Conservation (phyloP, 2,888 invertebrate species). For the Nebria brevicollis region DNA sequence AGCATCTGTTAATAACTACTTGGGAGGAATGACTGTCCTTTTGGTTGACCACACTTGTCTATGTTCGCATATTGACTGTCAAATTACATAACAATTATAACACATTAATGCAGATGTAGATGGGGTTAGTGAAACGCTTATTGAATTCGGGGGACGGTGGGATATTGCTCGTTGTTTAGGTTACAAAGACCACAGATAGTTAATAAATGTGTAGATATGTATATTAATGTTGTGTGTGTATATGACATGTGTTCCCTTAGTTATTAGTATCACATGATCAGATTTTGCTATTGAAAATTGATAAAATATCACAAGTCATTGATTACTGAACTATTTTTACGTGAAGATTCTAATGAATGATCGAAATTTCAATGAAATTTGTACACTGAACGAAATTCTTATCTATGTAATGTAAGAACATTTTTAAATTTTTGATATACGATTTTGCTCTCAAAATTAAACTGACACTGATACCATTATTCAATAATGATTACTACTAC, state of each 20-base stretch:
- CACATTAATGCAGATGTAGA: conserved; percentile 7
- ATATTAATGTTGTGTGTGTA: neutral
- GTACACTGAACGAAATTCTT: neutral
- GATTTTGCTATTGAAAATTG: neutral
- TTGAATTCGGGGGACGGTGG: neutral
- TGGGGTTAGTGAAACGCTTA: neutral
- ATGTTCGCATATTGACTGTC: conserved; percentile 26
- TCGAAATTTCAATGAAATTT: neutral
- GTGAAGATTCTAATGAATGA: neutral
- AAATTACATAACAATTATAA: conserved; percentile 18
- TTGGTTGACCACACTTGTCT: conserved; percentile 12
- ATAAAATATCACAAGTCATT: neutral
- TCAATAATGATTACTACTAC: neutral
- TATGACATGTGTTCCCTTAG: neutral
- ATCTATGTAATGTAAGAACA: too few species aligned
- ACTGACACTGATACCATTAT: neutral
- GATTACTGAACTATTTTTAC: neutral
- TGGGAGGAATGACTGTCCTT: neutral
- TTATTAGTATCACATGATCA: neutral
- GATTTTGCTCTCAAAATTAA: neutral
- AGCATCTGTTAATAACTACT: neutral
- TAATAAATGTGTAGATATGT: neutral
- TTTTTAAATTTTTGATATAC: too few species aligned
- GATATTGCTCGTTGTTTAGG: neutral
- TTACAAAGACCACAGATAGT: conserved; percentile 1